Conservation (phyloP, 2,888 invertebrate species). For the Diachrysia chrysitis region DNA sequence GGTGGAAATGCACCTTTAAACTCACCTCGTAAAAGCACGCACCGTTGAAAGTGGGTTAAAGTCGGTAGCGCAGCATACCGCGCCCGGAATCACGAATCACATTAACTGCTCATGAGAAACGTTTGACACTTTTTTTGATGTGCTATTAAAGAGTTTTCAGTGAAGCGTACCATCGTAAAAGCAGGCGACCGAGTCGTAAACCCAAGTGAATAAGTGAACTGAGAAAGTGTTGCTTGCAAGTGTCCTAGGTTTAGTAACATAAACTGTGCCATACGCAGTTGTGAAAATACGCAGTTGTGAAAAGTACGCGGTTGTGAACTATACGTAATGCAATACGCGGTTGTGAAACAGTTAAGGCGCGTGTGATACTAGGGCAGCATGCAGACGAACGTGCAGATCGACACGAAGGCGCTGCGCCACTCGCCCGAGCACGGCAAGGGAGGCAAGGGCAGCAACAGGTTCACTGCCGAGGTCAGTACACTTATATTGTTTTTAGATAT, state of each 20-base stretch:
- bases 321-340: neutral
- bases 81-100: neutral
- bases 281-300: no score
- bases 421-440: slow-evolving; percentile 91
- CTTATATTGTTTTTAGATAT: neutral
- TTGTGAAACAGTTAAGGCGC: slow-evolving; percentile 7
- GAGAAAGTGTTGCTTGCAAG: neutral
- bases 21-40: slow-evolving; percentile 15
- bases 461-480: slow-evolving; percentile 87
- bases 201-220: neutral
- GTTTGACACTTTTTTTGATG: slow-evolving; percentile 10
- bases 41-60: neutral
- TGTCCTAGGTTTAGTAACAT: no score
- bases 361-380: slow-evolving; percentile 70
- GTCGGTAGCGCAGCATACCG: neutral
- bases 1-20: slow-evolving; percentile 18
- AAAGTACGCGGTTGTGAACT: neutral
- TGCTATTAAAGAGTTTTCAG: slow-evolving; percentile 5
- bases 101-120: slow-evolving; percentile 10
- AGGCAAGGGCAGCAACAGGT: slow-evolving; percentile 79
- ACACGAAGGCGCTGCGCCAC: slow-evolving; percentile 91
- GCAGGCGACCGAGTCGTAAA: neutral
- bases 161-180: neutral
- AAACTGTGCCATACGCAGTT: no score
- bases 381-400: slow-evolving; percentile 94